Evolutionary conservation across 2,113 vertebrate genomes (phyloP).

Genomic region (Acanthochromis polyacanthus): DNA sequence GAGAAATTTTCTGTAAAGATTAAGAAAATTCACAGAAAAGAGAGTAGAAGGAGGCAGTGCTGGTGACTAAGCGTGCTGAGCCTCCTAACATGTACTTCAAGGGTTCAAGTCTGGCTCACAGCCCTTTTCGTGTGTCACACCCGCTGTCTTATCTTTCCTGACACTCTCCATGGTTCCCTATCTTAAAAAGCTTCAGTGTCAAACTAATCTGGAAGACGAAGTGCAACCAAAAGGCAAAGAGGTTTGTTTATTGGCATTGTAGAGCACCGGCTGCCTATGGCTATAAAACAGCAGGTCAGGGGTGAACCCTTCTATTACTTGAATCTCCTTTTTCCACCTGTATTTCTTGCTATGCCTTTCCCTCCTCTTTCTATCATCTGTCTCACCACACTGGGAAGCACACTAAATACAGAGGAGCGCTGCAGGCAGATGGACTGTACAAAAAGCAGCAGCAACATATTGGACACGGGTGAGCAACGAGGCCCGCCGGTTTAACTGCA

Average conservation of each 20-base stretch:
- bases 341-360: constrained; percentile 15
- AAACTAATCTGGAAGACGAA: constrained; percentile 58
- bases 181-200: constrained; percentile 41
- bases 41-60: background rate
- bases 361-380: constrained; percentile 18
- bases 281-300: constrained; percentile 18
- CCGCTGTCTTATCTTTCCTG: constrained; percentile 56
- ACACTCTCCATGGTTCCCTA: constrained; percentile 45
- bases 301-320: constrained; percentile 26
- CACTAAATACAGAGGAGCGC: constrained; percentile 32
- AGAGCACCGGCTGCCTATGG: constrained; percentile 49
- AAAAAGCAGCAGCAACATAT: constrained; percentile 8
- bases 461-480: constrained; percentile 27
- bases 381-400: constrained; percentile 18
- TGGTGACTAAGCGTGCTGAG: constrained; percentile 30
- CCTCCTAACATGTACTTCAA: constrained; percentile 32
- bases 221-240: constrained; percentile 38
- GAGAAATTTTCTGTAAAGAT: background rate
- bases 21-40: background rate
- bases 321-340: constrained; percentile 18
- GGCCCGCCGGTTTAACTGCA: background rate
- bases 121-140: constrained; percentile 18
- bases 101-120: constrained; percentile 45
- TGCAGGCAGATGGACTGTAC: constrained; percentile 40
- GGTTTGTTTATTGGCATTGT: constrained; percentile 50